Percentiles rank a stretch among this genome's conserved stretches.
phyloP scores from a whole-genome alignment of 2,113 vertebrate species.

The Phodopus roborovskii region DNA sequence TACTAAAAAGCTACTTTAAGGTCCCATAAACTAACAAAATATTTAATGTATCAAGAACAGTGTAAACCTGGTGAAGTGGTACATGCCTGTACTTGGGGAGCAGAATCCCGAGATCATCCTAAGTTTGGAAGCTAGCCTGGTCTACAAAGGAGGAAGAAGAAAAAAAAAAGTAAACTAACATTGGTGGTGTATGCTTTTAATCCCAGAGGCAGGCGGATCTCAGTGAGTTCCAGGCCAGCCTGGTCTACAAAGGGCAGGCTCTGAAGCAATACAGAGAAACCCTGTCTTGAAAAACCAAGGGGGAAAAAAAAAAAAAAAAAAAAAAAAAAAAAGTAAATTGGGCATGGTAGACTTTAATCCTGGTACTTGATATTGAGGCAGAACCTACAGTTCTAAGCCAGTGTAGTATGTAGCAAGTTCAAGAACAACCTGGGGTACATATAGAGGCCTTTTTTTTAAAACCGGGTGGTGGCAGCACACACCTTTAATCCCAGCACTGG shows the following conservation, averaged over 20 bases:
- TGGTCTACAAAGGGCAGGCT: too few relatives aligned
- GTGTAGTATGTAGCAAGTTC: neutral
- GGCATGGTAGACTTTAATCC: neutral
- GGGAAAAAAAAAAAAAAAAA: too few relatives aligned
- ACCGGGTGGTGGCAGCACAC: too few relatives aligned
- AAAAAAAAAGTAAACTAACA: neutral
- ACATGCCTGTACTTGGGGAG: neutral
- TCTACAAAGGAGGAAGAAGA: neutral
- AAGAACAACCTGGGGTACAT: neutral
- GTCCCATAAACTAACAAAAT: slow-evolving; percentile 11
- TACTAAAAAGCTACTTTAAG: slow-evolving; percentile 28
- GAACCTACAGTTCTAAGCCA: neutral
- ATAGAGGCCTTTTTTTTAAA: neutral
- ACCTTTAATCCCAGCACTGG: too few relatives aligned
- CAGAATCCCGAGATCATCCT: neutral
- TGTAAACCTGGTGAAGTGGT: neutral
- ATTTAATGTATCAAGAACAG: slow-evolving; percentile 27
- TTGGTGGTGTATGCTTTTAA: too few relatives aligned
- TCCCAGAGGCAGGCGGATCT: too few relatives aligned
- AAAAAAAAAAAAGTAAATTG: neutral
- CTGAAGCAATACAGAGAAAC: too few relatives aligned
- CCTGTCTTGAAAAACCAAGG: too few relatives aligned
- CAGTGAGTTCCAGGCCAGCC: too few relatives aligned
- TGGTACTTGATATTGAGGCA: neutral
- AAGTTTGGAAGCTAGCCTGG: neutral